Percentiles rank a stretch among this genome's conserved stretches.
These are phyloP conservation scores for Crax fasciolata DNA, from an alignment of 2,797 vertebrate species.

Conservation along the genomic window DNA sequence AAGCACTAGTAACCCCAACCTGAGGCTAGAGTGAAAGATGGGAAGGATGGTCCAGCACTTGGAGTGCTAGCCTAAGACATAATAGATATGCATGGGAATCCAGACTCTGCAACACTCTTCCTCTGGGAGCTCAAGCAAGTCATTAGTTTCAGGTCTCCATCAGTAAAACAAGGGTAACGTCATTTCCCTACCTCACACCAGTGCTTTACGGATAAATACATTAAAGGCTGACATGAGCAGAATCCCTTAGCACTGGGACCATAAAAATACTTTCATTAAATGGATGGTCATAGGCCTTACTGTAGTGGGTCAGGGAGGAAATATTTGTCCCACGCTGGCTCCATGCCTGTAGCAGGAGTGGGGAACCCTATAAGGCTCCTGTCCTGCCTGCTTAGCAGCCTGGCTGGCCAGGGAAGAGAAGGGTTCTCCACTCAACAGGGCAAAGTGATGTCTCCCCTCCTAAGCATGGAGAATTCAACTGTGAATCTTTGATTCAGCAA, in stretches of 20 bases:
- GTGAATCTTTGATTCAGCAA: neutral
- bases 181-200: slow-evolving; percentile 55
- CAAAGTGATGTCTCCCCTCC: neutral
- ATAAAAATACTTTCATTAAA: slow-evolving; percentile 18
- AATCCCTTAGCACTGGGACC: neutral
- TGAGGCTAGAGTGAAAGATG: slow-evolving; percentile 5
- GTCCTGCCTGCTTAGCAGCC: neutral
- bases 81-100: slow-evolving; percentile 43
- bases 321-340: neutral
- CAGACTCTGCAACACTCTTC: slow-evolving; percentile 20
- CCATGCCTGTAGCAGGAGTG: fast-evolving
- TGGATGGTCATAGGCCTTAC: neutral
- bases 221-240: slow-evolving; percentile 22
- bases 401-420: neutral
- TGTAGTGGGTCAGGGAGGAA: neutral
- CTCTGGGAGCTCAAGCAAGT: slow-evolving; percentile 56
- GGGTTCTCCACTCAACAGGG: neutral
- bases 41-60: neutral
- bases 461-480: neutral
- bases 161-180: slow-evolving; percentile 32
- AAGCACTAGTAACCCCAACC: neutral
- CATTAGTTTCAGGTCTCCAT: slow-evolving; percentile 50
- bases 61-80: neutral
- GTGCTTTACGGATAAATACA: neutral
- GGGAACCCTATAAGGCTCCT: neutral